Percentiles rank a stretch among this genome's conserved stretches.
Conservation (phyloP, 2,888 invertebrate genomes). For the Tyria jacobaeae region DNA sequence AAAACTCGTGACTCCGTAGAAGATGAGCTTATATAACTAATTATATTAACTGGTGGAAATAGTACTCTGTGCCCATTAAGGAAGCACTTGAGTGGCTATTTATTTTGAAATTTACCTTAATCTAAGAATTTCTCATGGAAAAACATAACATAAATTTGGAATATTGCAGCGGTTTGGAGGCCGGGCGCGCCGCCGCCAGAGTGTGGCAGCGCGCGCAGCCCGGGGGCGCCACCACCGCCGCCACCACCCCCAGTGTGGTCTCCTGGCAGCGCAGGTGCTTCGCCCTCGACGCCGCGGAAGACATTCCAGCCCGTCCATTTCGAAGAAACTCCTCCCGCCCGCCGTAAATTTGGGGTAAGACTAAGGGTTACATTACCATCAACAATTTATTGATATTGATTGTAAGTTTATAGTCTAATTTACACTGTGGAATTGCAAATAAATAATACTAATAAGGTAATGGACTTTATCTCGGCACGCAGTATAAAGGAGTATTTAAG, state of each 20-base stretch:
- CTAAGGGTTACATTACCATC: too few relatives aligned
- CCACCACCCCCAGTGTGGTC: constrained; percentile 92
- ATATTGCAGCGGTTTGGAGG: constrained; percentile 76
- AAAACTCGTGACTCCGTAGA: not conserved
- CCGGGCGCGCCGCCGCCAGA: constrained; percentile 75
- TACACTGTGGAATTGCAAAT: too few relatives aligned
- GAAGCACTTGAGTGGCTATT: not conserved
- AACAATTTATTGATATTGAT: too few relatives aligned
- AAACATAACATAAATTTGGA: constrained; percentile 6
- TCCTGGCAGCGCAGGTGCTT: constrained; percentile 90
- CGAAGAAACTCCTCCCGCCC: constrained; percentile 78
- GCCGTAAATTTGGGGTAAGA: constrained; percentile 76
- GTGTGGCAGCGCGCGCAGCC: constrained; percentile 71
- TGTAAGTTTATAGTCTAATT: too few relatives aligned
- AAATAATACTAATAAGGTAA: too few relatives aligned
- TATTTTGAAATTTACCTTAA: too few relatives aligned
- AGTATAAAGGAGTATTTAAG: too few relatives aligned
- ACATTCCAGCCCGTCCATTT: constrained; percentile 92
- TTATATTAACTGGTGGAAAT: not conserved
- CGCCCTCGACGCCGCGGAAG: constrained; percentile 91
- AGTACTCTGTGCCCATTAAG: not conserved
- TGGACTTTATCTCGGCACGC: too few relatives aligned
- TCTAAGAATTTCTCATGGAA: too few relatives aligned
- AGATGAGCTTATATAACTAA: not conserved
- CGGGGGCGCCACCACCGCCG: constrained; percentile 83